Percentiles rank a stretch among this genome's conserved stretches.
Conservation (phyloP, 2,797 vertebrate genomes). For the Centroberyx gerrardi region DNA sequence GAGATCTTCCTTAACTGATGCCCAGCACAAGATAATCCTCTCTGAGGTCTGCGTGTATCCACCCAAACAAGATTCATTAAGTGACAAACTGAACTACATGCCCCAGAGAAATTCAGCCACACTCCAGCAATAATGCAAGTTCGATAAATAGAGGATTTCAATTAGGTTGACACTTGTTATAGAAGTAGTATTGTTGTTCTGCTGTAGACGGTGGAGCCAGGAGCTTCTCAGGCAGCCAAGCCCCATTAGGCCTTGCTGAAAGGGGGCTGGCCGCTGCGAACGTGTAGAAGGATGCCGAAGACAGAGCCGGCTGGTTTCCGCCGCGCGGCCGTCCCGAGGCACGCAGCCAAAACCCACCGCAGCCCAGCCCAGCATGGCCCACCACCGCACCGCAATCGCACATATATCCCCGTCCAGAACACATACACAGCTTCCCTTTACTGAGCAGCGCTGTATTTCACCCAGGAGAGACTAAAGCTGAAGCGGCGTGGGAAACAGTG, state of each 20-base stretch:
- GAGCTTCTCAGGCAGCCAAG: constrained; percentile 53
- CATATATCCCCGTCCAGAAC: constrained; percentile 34
- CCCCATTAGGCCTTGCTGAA: constrained; percentile 65
- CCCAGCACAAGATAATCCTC: constrained; percentile 48
- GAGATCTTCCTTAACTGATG: constrained; percentile 48
- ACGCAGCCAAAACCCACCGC: constrained; percentile 56
- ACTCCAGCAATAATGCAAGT: constrained; percentile 55
- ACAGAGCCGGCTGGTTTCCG: constrained; percentile 46
- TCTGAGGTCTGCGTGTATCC: constrained; percentile 30
- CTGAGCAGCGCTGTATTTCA: constrained; percentile 57
- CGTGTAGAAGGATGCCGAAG: constrained; percentile 55
- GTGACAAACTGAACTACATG: constrained; percentile 59
- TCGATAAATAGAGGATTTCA: constrained; percentile 73
- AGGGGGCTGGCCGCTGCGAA: constrained; percentile 48
- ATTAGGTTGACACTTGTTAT: constrained; percentile 65
- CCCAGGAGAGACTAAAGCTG: constrained; percentile 31
- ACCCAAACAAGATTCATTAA: constrained; percentile 60
- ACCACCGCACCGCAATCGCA: constrained; percentile 32
- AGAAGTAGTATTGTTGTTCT: constrained; percentile 56
- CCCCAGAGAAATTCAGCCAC: constrained; percentile 53
- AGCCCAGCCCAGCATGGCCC: constrained; percentile 43
- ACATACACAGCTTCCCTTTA: constrained; percentile 43
- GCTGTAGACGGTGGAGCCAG: constrained; percentile 35
- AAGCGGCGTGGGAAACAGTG: constrained; percentile 71
- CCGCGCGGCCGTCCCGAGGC: constrained; percentile 22